Base-by-base conservation (phyloP, 2,888 invertebrate genomes). In the Ochlodes sylvanus region DNA sequence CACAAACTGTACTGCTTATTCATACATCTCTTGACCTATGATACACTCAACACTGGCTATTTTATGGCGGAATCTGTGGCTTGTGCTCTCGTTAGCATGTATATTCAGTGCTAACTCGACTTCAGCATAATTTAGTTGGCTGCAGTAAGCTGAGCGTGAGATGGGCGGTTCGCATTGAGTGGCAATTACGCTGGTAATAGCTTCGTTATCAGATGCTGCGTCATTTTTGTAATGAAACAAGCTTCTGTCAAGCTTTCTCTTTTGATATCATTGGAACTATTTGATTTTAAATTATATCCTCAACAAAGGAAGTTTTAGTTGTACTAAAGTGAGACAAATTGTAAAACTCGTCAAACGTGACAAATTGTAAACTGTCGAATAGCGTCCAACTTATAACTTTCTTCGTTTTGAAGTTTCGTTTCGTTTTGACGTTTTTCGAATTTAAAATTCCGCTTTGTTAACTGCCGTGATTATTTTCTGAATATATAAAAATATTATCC, bases 141-240 rank as follows among this genome's bases (percentile, higher is more conserved):
- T 55, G 52, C 55, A 67, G 66, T 32, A 52, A 41, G 19, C 52
- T 61, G 38, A 61, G 61, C 67, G 61, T 67, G 75, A 75, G 79
- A 77, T 83, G 79, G 81, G 79, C 79, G 80, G 77, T 76, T 75
- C 72, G 73, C 79, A 77, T 79, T 78, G 78, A 78, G 75, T 81
- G 80, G 84, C 81, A 87, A 90, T 90, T 87, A 88, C 84, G 78
- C 72, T 73, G 69, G 79, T 88, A 89, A 89, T 90, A 83, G 82
- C 83, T 85, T 88, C 81, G 80, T 88, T 90, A 90, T 89, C 88
- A 82, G 81, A 82, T 75, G 79, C 77, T 77, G 78, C 80, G 79
- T 85, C 86, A 85, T 85, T 85, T 83, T 78, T 76, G 77, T 83
- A 82, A 84, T 86, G 81, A 85, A 88, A 85, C 80, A 71, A 76